Conservation (phyloP, 2,888 invertebrate species). For the Scaptomyza tumidula region DNA sequence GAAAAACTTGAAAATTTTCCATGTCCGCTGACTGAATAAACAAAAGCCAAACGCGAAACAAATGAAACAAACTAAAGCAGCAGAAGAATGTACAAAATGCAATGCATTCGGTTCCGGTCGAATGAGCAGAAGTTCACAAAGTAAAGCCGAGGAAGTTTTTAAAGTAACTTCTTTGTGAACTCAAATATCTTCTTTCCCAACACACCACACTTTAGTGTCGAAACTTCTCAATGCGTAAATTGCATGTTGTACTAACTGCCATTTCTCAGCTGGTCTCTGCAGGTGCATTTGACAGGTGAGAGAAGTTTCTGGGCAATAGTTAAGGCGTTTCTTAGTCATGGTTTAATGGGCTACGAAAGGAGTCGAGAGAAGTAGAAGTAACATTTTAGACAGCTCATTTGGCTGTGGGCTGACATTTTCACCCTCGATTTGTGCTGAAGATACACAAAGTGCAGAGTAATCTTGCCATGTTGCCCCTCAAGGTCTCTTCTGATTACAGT, state of each 20-base stretch:
- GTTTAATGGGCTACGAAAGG: slow-evolving; percentile 22
- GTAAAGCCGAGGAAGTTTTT: neutral
- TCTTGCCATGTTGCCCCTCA: neutral
- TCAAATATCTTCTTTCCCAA: neutral
- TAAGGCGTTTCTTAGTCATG: slow-evolving; percentile 17
- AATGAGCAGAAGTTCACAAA: slow-evolving; percentile 29
- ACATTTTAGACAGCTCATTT: slow-evolving; percentile 47
- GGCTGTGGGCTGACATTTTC: slow-evolving; percentile 41
- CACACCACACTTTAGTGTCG: slow-evolving; percentile 14
- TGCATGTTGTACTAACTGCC: slow-evolving; percentile 16
- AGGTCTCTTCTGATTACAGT: slow-evolving; percentile 1
- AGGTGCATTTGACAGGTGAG: slow-evolving; percentile 33
- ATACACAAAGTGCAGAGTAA: slow-evolving; percentile 2
- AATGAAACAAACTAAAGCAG: slow-evolving; percentile 15
- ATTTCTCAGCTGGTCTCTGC: slow-evolving; percentile 9
- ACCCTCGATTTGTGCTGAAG: slow-evolving; percentile 18
- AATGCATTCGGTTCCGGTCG: slow-evolving; percentile 39
- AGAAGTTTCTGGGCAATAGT: neutral
- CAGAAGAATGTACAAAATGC: slow-evolving; percentile 38
- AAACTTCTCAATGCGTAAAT: slow-evolving; percentile 41
- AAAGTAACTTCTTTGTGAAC: neutral
- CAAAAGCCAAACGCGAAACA: slow-evolving; percentile 25
- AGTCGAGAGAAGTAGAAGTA: neutral
- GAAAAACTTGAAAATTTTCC: slow-evolving; percentile 60
- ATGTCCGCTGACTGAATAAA: slow-evolving; percentile 44